Base-by-base conservation (phyloP, 2,797 vertebrate species). In the Sebastes trivittatus region DNA sequence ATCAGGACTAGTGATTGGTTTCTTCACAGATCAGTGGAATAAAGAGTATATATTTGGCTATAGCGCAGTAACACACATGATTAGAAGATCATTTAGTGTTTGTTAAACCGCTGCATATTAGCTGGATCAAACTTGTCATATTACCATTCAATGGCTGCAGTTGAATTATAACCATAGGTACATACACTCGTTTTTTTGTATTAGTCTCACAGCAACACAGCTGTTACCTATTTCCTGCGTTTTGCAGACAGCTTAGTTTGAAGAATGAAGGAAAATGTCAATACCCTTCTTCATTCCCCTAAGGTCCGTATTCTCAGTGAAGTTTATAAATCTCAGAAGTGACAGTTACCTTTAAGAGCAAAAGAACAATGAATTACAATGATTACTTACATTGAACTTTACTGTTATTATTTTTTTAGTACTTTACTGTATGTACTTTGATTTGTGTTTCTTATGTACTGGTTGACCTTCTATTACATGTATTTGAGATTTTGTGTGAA, bases 221-320 rank as follows among this genome's bases (percentile, higher is more conserved):
- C 27, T 84, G 80, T 54, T 6, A 61, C 67, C 29, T 23, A 61
- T 82, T 81, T 79, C 77, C 64, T 85, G 78, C 64, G 56, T 60
- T 87, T 63, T 68, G 22, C 72, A 87, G 14, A 82, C 34, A 42
- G 64, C 5, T 82, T 49, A 60, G 59, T 68, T 62, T 73, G 56
- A 68, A 73, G 11, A 34, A 49, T 38, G 14, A 78, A 23, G 23
- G 2, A 62, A 83, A 83, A 77, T 42, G 83, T 75, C 14, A 80
- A 70, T 83, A 86, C 27, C 18, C 2, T 49, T 46, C 49, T 34
- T 56, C 11, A 11, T 64, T 22, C 6, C 11, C 34, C 30, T 11
- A 7, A 65, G 3, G 10, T 56, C 6, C 2, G 6, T 46, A 30
- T 65, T 25, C 11, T 10, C 60, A 20, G 20, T 6, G 8, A 55